These are phyloP conservation scores for Leptatherina wallacei DNA, from an alignment of 2,797 vertebrate genomes.

Conservation along the genomic window DNA sequence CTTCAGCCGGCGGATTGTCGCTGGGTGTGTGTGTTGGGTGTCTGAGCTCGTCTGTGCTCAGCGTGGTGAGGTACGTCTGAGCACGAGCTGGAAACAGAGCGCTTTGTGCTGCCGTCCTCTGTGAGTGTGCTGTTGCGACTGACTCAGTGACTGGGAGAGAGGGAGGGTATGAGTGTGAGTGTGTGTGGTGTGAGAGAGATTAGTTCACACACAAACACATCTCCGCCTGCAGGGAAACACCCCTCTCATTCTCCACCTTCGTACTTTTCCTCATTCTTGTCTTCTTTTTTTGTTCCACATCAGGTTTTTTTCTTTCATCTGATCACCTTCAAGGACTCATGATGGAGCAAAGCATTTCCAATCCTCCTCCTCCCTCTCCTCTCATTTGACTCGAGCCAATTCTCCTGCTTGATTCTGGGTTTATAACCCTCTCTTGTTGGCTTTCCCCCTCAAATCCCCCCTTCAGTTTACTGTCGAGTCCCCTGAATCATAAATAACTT, in stretches of 20 bases:
- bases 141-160: constrained; percentile 52
- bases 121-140: constrained; percentile 61
- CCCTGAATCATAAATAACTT: constrained; percentile 75
- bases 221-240: constrained; percentile 71
- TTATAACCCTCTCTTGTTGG: constrained; percentile 49
- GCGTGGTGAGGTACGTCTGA: neutral
- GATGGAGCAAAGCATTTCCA: constrained; percentile 22
- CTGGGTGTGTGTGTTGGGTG: constrained; percentile 5
- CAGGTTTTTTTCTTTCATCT: constrained; percentile 36
- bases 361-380: constrained; percentile 1
- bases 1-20: constrained; percentile 24
- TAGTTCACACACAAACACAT: constrained; percentile 67
- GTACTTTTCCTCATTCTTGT: constrained; percentile 22
- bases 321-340: constrained; percentile 46
- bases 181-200: constrained; percentile 44
- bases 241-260: constrained; percentile 40
- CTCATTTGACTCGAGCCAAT: neutral
- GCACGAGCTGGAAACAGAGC: constrained; percentile 30
- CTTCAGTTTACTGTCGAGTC: constrained; percentile 45
- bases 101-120: constrained; percentile 72
- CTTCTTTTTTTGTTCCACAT: constrained; percentile 37
- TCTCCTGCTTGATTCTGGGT: constrained; percentile 26
- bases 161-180: neutral
- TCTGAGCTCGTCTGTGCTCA: constrained; percentile 3
- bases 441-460: constrained; percentile 11